Evolutionary conservation across 1,140 invertebrate genomes (phyloP).

Genomic region (Pseudomyrmex pallidus): DNA sequence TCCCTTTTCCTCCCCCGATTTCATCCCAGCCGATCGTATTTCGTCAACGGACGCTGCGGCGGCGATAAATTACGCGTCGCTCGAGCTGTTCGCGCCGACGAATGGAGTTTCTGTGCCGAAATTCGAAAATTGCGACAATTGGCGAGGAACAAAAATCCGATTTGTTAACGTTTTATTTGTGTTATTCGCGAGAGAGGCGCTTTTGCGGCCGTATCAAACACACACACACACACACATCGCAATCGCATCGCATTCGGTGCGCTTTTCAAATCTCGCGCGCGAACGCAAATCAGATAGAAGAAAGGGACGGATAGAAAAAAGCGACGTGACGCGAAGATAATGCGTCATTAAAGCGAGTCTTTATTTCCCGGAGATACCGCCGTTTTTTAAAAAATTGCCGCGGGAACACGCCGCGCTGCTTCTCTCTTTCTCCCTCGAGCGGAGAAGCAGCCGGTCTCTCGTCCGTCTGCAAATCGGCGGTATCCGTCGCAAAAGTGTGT

Average conservation of each 20-base stretch:
- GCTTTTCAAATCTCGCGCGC: no score
- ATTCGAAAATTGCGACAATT: conserved; percentile 52
- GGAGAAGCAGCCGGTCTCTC: no score
- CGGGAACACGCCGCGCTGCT: no score
- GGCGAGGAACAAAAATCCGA: conserved; percentile 16
- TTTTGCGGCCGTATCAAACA: not conserved
- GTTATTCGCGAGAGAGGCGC: not conserved
- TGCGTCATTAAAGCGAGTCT: conserved; percentile 44
- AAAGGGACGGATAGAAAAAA: not conserved
- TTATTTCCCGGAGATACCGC: conserved; percentile 18
- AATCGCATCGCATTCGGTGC: no score
- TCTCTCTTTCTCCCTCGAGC: not conserved
- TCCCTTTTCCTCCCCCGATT: no score
- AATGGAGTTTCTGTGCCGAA: conserved; percentile 26
- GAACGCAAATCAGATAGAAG: conserved; percentile 4
- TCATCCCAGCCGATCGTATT: conserved; percentile 36
- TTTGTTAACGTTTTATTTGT: conserved; percentile 41
- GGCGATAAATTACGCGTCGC: conserved; percentile 56
- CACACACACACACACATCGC: no score
- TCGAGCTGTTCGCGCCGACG: conserved; percentile 15
- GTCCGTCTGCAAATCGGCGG: no score
- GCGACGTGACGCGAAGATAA: conserved; percentile 35
- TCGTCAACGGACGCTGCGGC: not conserved
- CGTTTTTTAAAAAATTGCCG: conserved; percentile 14
- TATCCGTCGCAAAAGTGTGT: no score